Percentiles rank a stretch among this genome's conserved stretches.
Conservation (phyloP, 2,888 invertebrate genomes). For the Plagodis dolabraria region DNA sequence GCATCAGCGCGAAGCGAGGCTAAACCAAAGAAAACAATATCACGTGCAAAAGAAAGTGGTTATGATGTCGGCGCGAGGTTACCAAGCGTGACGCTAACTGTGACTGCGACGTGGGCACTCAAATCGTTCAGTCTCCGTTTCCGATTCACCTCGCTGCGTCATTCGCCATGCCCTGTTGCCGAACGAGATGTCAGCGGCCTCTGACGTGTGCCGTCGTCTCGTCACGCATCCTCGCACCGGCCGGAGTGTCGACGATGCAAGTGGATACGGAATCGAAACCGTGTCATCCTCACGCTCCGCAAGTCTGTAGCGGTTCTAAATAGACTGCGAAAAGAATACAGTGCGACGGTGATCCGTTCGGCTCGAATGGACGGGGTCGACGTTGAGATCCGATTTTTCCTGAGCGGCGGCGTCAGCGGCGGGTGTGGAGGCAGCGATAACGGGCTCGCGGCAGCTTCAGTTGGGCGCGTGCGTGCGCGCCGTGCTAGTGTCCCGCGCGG, state of each 20-base stretch:
- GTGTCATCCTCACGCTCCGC: conserved; percentile 47
- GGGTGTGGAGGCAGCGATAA: conserved; percentile 58
- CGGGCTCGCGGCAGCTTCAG: conserved; percentile 70
- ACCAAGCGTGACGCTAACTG: conserved; percentile 68
- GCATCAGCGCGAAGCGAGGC: conserved; percentile 1
- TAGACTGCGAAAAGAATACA: conserved; percentile 79
- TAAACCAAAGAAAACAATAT: conserved; percentile 61
- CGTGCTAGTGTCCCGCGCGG: conserved; percentile 75
- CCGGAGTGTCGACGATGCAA: conserved; percentile 13
- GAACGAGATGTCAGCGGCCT: conserved; percentile 56
- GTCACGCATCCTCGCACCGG: conserved; percentile 31
- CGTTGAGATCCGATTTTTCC: conserved; percentile 76
- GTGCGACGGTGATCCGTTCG: conserved; percentile 69
- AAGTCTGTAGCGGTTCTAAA: conserved; percentile 57
- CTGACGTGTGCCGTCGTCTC: conserved; percentile 37
- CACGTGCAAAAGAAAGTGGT: conserved; percentile 79
- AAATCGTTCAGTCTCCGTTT: conserved; percentile 67
- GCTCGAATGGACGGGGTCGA: conserved; percentile 81
- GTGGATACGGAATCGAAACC: conserved; percentile 32
- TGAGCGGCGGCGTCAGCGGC: conserved; percentile 63
- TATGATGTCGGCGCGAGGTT: conserved; percentile 57
- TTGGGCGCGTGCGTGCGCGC: conserved; percentile 80
- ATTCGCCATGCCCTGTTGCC: conserved; percentile 61
- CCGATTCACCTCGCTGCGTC: conserved; percentile 69
- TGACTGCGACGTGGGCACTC: conserved; percentile 61